phyloP scores from a whole-genome alignment of 1,140 invertebrate genomes.

The Drosophila ananassae region DNA sequence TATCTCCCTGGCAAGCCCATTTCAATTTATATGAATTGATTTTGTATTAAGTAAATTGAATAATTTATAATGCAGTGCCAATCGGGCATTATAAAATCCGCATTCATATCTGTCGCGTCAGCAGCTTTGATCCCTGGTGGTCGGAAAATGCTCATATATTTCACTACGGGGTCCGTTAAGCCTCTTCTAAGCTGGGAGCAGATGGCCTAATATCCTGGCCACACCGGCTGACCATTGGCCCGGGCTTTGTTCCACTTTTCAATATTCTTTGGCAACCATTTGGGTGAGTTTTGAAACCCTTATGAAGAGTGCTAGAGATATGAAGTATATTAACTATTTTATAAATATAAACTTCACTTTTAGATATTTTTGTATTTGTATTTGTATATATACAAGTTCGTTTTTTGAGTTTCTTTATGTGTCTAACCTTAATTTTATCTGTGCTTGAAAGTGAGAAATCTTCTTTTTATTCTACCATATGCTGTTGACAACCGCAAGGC shows the following conservation, averaged over 20 bases:
- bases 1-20: conserved; percentile 36
- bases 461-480: conserved; percentile 17
- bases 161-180: conserved; percentile 38
- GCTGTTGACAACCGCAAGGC: conserved; percentile 73
- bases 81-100: conserved; percentile 53
- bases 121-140: conserved; percentile 24
- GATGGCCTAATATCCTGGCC: conserved; percentile 19
- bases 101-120: conserved; percentile 41
- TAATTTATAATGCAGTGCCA: conserved; percentile 68
- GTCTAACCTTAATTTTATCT: not conserved
- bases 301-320: not conserved
- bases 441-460: conserved; percentile 12
- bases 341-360: too few species aligned
- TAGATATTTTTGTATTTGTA: too few species aligned
- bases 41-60: conserved; percentile 78
- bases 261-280: not conserved
- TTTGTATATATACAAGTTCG: not conserved
- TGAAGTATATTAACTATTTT: not conserved
- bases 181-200: conserved; percentile 36
- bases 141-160: conserved; percentile 21
- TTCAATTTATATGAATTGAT: conserved; percentile 72
- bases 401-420: not conserved
- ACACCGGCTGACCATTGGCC: conserved; percentile 23
- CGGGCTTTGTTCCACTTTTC: conserved; percentile 17
- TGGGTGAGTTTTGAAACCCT: conserved; percentile 6